Evolutionary conservation across 2,888 invertebrate genomes (phyloP), one percentile per base, ranked within the genome.

Genomic region (Caenorhabditis becei): DNA sequence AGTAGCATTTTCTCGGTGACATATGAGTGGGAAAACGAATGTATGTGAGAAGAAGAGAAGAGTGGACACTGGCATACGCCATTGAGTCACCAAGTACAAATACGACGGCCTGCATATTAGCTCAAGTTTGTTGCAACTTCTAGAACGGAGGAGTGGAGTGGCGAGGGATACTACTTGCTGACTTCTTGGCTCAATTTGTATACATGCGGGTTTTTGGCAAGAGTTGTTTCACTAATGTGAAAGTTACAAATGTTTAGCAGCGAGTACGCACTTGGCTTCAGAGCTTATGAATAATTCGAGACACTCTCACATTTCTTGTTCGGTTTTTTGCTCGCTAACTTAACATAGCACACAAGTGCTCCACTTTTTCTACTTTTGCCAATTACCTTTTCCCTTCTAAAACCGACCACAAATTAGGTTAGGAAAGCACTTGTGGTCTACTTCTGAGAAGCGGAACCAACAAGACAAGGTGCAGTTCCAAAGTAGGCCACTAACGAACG

Each of bases 281-380:
- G 65, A 51, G 58, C 51, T 56, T 66, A 74, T 74, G 74, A 74
- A 74, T 74, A 51, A 74, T 74, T 65, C 74, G 63, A 32, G 23
- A 59, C 28, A 53, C 66, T 74, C 74, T 74, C 74, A 74, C 74
- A 74, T 74, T 74, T 74, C 74, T 74, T 74, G 74, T 74, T 74
- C 66, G 51, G 20, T 74, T 74, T 74, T 71, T 74, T 59, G 32
- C 26, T 58, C 58, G 20, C 49, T 28, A 10, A 35, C 7, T 24
- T 7, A 35, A 32, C 35, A 53, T n/a, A 44, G 59, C 59, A 41
- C 54, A 20, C 41, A 26, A n/a, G 70, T 41, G 61, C 58, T 35
- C 47, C 10, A 41, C 41, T 41, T 16, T 5, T 16, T 14, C 32
- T 32, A 32, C 32, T 32, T 35, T 58, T 58, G 59, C 28, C 74